These are phyloP conservation scores for Julus scandinavius DNA, from an alignment of 2,888 invertebrate genomes.

Conservation along the genomic window DNA sequence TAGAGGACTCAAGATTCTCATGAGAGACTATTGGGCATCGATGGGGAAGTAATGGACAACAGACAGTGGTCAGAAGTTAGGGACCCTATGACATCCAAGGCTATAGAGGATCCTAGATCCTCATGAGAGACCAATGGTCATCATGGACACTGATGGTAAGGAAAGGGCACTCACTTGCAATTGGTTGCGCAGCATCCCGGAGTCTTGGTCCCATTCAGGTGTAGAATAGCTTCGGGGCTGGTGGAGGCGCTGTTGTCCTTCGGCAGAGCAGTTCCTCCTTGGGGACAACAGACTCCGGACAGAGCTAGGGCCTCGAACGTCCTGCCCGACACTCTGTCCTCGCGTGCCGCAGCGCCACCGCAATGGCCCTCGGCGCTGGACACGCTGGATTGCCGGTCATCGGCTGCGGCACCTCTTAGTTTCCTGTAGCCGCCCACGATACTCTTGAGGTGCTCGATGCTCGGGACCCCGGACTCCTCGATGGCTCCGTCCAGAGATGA, in stretches of 20 bases:
- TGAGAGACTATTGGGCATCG: no score
- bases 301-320: not conserved
- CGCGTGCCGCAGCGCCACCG: not conserved
- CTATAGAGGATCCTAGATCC: no score
- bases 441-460: slow-evolving; percentile 27
- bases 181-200: not conserved
- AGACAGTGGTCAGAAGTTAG: no score
- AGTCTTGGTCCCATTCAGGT: slow-evolving; percentile 13
- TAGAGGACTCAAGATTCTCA: no score
- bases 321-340: no score
- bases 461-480: not conserved
- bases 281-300: no score
- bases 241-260: not conserved
- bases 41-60: no score
- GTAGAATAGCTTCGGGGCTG: slow-evolving; percentile 51
- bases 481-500: slow-evolving; percentile 37
- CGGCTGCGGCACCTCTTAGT: not conserved
- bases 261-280: not conserved
- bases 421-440: not conserved
- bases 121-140: no score
- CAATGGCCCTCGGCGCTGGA: not conserved
- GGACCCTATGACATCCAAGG: no score
- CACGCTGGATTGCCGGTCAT: slow-evolving; percentile 41
- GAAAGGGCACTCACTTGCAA: not conserved
- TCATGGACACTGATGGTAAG: no score